A percentile compares a stretch with the other conserved stretches of the same genome.
These are phyloP conservation scores for Intellagama lesueurii DNA, from an alignment of 2,797 vertebrate genomes.

Conservation along the genomic window DNA sequence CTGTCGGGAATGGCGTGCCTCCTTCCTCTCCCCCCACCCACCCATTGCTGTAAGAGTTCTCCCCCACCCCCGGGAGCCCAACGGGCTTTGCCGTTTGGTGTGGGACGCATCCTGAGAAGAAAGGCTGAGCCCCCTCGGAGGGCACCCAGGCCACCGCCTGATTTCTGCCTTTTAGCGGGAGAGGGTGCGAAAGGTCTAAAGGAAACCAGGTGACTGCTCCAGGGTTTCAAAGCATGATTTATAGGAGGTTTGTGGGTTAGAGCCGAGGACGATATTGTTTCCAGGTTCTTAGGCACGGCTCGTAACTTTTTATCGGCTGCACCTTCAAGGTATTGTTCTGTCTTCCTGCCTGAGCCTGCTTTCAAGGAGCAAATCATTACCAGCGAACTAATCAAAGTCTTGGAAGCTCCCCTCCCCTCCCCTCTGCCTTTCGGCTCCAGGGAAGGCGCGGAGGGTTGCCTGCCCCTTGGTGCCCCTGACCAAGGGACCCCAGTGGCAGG, in stretches of 20 bases:
- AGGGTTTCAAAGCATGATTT: conserved; percentile 35
- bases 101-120: too few relatives aligned
- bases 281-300: conserved; percentile 40
- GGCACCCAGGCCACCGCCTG: background rate
- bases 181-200: background rate
- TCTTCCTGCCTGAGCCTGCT: conserved; percentile 9
- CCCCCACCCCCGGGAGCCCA: background rate
- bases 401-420: background rate
- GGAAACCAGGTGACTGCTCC: background rate
- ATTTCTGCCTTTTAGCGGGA: background rate
- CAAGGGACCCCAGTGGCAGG: background rate
- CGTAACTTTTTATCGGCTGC: conserved; percentile 29
- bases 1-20: too few relatives aligned
- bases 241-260: conserved; percentile 13
- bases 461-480: too few relatives aligned
- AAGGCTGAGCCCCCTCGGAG: background rate
- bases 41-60: too few relatives aligned
- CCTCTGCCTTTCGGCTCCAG: background rate
- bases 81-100: background rate
- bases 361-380: background rate
- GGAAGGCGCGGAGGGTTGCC: background rate
- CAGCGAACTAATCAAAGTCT: background rate
- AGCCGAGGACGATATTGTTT: conserved; percentile 14
- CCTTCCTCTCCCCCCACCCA: too few relatives aligned
- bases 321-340: conserved; percentile 26